phyloP scores from a whole-genome alignment of 2,888 invertebrate species.

The Elysia crispata region DNA sequence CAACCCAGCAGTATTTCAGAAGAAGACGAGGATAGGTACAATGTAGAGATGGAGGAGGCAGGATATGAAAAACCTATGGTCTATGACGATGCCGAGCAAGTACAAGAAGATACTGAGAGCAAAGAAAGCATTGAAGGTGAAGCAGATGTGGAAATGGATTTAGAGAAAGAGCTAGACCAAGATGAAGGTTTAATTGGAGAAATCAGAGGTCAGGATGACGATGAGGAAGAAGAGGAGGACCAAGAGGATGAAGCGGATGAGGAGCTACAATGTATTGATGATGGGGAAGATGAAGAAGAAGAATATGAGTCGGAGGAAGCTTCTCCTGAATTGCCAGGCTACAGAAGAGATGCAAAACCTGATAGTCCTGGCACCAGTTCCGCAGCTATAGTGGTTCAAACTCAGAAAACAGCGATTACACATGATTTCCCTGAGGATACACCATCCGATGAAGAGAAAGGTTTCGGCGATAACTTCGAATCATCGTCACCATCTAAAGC shows the following conservation, averaged over 20 bases:
- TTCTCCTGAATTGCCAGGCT: neutral
- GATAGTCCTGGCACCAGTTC: neutral
- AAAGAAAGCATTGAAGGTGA: neutral
- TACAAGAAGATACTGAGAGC: neutral
- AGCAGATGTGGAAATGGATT: constrained; percentile 53
- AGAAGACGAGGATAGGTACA: constrained; percentile 47
- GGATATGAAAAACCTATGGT: constrained; percentile 50
- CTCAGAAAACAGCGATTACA: neutral
- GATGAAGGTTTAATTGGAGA: neutral
- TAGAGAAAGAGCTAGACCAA: constrained; percentile 74
- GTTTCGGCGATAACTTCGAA: neutral
- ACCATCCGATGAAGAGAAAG: constrained; percentile 23
- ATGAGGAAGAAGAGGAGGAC: constrained; percentile 48
- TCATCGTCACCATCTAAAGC: constrained; percentile 14
- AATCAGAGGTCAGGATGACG: neutral
- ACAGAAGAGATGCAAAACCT: neutral
- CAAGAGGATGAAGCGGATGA: constrained; percentile 26
- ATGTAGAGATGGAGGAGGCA: constrained; percentile 56
- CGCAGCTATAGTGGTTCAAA: neutral
- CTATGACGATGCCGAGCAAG: neutral
- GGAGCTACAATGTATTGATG: constrained; percentile 29
- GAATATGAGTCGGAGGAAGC: constrained; percentile 23
- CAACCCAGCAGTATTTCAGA: constrained; percentile 47
- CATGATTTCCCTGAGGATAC: constrained; percentile 1
- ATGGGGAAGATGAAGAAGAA: constrained; percentile 35